A percentile compares a stretch with the other conserved stretches of the same genome.
Evolutionary conservation across 2,888 invertebrate species (phyloP).

Genomic region (Dendrolimus pini): DNA sequence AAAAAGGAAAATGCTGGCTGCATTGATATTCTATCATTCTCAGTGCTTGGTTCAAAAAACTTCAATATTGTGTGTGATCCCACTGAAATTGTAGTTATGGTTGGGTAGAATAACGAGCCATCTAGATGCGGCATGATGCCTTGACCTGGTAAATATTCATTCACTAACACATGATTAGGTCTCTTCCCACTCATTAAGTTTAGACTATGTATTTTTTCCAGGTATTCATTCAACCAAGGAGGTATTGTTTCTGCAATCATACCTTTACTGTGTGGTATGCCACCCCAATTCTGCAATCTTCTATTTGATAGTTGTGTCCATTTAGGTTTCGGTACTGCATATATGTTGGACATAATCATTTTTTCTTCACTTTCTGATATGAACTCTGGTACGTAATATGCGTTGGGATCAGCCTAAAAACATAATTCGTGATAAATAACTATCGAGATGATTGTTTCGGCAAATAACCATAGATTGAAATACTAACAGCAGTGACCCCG

Average conservation of each 20-base stretch:
- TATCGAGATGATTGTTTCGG: no score
- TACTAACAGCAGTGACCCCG: background rate
- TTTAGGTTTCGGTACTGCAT: slow-evolving; percentile 91
- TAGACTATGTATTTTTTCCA: slow-evolving; percentile 82
- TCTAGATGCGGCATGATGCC: slow-evolving; percentile 99
- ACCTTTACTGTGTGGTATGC: slow-evolving; percentile 93
- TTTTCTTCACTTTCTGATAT: slow-evolving; percentile 85
- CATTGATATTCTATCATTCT: slow-evolving; percentile 37
- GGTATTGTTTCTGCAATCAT: slow-evolving; percentile 96
- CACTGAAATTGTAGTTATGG: slow-evolving; percentile 93
- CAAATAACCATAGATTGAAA: background rate
- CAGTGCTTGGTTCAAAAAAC: slow-evolving; percentile 79
- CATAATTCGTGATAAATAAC: background rate
- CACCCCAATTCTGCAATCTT: slow-evolving; percentile 98
- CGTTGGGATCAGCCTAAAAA: slow-evolving; percentile 75
- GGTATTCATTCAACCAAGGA: slow-evolving; percentile 84
- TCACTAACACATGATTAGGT: slow-evolving; percentile 96
- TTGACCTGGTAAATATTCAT: slow-evolving; percentile 95
- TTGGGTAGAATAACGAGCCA: slow-evolving; percentile 95
- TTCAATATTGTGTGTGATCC: slow-evolving; percentile 95
- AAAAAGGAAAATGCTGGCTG: slow-evolving; percentile 82
- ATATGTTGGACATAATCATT: slow-evolving; percentile 83
- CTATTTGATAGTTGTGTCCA: slow-evolving; percentile 96
- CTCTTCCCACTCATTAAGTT: slow-evolving; percentile 82
- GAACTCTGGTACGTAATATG: slow-evolving; percentile 92